A percentile compares a stretch with the other conserved stretches of the same genome.
phyloP scores from a whole-genome alignment of 2,797 vertebrate species.

The Neoniphon sammara region DNA sequence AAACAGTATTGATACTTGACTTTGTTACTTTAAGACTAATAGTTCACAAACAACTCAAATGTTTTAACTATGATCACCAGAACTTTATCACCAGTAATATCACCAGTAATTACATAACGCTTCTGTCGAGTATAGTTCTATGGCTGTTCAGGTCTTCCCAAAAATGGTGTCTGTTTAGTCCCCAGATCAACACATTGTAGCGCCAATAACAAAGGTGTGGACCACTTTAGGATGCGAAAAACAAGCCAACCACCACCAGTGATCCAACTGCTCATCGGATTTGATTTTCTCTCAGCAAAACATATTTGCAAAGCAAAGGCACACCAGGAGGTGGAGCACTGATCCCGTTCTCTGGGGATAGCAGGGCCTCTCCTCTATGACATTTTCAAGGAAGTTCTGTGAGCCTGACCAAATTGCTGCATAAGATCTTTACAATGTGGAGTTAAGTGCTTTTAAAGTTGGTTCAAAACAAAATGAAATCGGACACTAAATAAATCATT shows the following conservation, averaged over 20 bases:
- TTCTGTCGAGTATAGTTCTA: conserved; percentile 26
- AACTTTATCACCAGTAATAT: conserved; percentile 50
- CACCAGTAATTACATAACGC: conserved; percentile 30
- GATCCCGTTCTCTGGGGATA: conserved; percentile 59
- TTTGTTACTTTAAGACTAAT: conserved; percentile 59
- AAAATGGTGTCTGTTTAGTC: conserved; percentile 9
- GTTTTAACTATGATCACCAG: conserved; percentile 45
- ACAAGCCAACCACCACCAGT: conserved; percentile 12
- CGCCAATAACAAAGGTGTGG: conserved; percentile 57
- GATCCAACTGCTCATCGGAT: conserved; percentile 20
- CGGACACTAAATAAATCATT: conserved; percentile 72
- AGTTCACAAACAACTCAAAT: conserved; percentile 50
- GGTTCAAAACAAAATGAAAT: conserved; percentile 62
- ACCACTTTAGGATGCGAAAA: conserved; percentile 11
- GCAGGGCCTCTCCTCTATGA: conserved; percentile 40
- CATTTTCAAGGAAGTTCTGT: conserved; percentile 49
- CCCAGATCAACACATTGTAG: conserved; percentile 40
- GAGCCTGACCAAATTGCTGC: conserved; percentile 22
- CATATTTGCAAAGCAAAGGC: conserved; percentile 76
- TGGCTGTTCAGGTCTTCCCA: conserved; percentile 35
- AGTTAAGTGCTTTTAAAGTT: conserved; percentile 68
- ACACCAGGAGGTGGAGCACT: conserved; percentile 81
- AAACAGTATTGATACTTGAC: conserved; percentile 69
- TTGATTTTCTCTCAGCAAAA: conserved; percentile 43
- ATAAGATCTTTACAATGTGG: conserved; percentile 25